Evolutionary conservation across 2,113 vertebrate species (phyloP), one percentile per base, ranked within the genome.

Genomic region (Laticauda laticaudata): DNA sequence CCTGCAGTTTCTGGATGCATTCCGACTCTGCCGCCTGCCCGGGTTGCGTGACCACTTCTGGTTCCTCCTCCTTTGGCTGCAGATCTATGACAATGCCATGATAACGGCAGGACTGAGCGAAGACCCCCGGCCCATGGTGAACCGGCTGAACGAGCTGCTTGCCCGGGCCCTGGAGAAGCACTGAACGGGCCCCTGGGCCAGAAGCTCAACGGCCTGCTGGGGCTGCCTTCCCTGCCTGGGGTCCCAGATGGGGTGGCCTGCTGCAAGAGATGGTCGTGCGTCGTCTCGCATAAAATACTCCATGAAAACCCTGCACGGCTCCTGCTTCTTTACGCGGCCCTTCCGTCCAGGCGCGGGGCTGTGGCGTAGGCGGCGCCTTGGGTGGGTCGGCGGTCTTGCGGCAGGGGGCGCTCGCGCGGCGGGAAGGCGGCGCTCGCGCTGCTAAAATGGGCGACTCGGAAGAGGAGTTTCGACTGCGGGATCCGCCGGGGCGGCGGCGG

Each of bases 81-180:
- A 99, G 99, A 98, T 99, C 95, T 99, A 99, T 14, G 99, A 99
- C 96, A 99, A 99, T 1, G 99, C 99, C 94, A 99, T 99, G 99
- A 99, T 99, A 87, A 94, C 98, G 29, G 99, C 99, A 0, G 99
- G 99, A 3, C 97, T 99, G 7, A 98, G 98, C 0, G 99, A 99
- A 0, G 99, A 99, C 91, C 99, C 99, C 88, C 97, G 99, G 5
- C 98, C 99, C 0, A 99, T 99, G 99, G 98, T 99, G 92, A 96
- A 94, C 51, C 98, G 98, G 54, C 98, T 99, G 64, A 99, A 98
- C 0, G 97, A 99, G 4, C 98, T 99, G 87, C 98, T 99, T 43
- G 98, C 98, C 43, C 98, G 97, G 97, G 99, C 98, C 43, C 95
- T 99, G 95, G 98, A 99, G 96, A 98, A 98, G 92, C 98, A 98